These are phyloP conservation scores for Spilarctia lutea DNA, from an alignment of 2,888 invertebrate species.

Conservation along the genomic window DNA sequence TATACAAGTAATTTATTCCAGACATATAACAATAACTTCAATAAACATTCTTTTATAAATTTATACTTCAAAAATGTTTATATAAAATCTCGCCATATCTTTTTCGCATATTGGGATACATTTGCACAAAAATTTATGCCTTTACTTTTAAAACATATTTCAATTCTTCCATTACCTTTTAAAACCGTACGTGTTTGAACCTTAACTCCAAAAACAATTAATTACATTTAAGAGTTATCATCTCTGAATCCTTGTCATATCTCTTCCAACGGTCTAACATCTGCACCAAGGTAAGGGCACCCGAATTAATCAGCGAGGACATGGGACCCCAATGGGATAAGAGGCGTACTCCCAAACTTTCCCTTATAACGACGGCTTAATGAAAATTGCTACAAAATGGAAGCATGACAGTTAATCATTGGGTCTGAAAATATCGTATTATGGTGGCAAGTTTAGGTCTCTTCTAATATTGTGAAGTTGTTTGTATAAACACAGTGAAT, in stretches of 20 bases:
- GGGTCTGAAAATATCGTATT: slow-evolving; percentile 37
- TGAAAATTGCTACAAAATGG: slow-evolving; percentile 68
- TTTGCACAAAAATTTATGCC: background rate
- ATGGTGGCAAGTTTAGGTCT: background rate
- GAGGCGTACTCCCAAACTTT: slow-evolving; percentile 69
- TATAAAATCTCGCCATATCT: no score
- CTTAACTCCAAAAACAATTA: background rate
- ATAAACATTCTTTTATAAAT: no score
- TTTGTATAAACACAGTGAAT: slow-evolving; percentile 7
- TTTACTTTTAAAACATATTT: background rate
- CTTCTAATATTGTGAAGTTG: slow-evolving; percentile 15
- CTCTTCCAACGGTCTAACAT: slow-evolving; percentile 13
- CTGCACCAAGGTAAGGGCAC: slow-evolving; percentile 45
- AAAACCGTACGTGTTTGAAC: background rate
- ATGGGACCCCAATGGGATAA: slow-evolving; percentile 64
- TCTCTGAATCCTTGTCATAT: slow-evolving; percentile 23
- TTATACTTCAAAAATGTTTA: no score
- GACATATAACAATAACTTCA: no score
- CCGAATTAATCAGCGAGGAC: slow-evolving; percentile 76
- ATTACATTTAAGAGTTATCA: slow-evolving; percentile 15
- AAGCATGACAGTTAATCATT: slow-evolving; percentile 48
- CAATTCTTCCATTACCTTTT: background rate
- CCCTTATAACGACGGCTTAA: slow-evolving; percentile 72
- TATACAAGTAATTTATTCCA: no score
- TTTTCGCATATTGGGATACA: no score